Evolutionary conservation across 64 coral and sea anemone species (phyloP).

Genomic region (Stichodactyla mertensii): DNA sequence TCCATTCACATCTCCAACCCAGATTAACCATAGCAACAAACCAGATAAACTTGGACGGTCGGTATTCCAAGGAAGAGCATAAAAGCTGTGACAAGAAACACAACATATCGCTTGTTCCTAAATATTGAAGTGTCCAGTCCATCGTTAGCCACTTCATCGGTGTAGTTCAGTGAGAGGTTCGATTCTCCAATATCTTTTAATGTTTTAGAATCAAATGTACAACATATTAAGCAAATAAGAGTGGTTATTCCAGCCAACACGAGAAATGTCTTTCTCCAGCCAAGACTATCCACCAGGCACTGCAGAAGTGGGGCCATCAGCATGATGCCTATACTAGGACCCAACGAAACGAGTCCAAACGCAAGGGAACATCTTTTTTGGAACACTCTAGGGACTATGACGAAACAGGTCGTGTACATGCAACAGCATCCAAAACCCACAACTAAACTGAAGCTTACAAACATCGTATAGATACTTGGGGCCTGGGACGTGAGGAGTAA

Average conservation of each 20-base stretch:
- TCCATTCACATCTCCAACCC: too few species aligned
- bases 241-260: slow-evolving; percentile 28
- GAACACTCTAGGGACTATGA: slow-evolving; percentile 36
- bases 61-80: background rate
- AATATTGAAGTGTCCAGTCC: slow-evolving; percentile 19
- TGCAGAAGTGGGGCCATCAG: slow-evolving; percentile 36
- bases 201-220: slow-evolving; percentile 21
- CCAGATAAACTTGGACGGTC: slow-evolving; percentile 33
- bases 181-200: background rate
- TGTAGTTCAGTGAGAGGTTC: background rate
- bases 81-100: background rate
- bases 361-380: slow-evolving; percentile 27
- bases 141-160: background rate
- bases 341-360: slow-evolving; percentile 7
- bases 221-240: slow-evolving; percentile 17
- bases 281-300: background rate
- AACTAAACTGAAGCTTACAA: slow-evolving; percentile 22
- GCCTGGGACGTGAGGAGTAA: slow-evolving; percentile 33
- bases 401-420: slow-evolving; percentile 24
- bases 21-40: background rate
- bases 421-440: slow-evolving; percentile 44
- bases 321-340: slow-evolving; percentile 9
- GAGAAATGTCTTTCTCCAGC: slow-evolving; percentile 41
- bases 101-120: background rate
- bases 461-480: slow-evolving; percentile 28